Conservation (phyloP, 2,797 vertebrate species). For the Masticophis lateralis region DNA sequence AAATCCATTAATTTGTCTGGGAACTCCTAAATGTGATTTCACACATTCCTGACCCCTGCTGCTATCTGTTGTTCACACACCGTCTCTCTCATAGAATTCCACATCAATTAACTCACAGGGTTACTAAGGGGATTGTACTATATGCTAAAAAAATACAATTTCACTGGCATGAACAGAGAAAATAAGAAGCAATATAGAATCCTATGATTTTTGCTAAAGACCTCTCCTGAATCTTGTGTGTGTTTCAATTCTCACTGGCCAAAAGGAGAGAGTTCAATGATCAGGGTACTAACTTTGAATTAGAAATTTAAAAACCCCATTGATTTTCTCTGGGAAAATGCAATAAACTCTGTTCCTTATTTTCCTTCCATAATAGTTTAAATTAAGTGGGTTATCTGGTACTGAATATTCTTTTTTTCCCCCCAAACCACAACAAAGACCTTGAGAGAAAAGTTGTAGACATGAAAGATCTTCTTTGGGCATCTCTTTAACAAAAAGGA, state of each 20-base stretch:
- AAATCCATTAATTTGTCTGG: not conserved
- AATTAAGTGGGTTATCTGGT: not conserved
- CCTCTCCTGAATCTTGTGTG: not conserved
- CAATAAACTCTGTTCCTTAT: not conserved
- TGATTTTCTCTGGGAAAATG: not conserved
- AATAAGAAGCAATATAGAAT: slow-evolving; percentile 29
- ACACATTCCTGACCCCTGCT: not conserved
- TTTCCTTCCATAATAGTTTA: not conserved
- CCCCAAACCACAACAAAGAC: not conserved
- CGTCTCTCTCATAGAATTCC: slow-evolving; percentile 33
- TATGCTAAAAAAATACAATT: slow-evolving; percentile 5
- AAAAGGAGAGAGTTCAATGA: not conserved
- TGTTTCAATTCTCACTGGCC: not conserved
- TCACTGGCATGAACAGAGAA: slow-evolving; percentile 41
- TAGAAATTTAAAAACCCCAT: not conserved
- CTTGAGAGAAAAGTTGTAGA: not conserved
- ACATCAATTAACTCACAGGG: slow-evolving; percentile 16
- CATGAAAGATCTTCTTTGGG: not conserved
- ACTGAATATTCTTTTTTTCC: not conserved
- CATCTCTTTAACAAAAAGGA: not conserved
- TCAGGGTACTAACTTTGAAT: not conserved
- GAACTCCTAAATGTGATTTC: slow-evolving; percentile 17
- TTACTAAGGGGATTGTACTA: slow-evolving; percentile 31
- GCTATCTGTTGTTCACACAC: too few relatives aligned
- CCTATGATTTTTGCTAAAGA: not conserved